Evolutionary conservation across 2,113 vertebrate species (phyloP), one percentile per base, ranked within the genome.

Genomic region (Colinus virginianus): DNA sequence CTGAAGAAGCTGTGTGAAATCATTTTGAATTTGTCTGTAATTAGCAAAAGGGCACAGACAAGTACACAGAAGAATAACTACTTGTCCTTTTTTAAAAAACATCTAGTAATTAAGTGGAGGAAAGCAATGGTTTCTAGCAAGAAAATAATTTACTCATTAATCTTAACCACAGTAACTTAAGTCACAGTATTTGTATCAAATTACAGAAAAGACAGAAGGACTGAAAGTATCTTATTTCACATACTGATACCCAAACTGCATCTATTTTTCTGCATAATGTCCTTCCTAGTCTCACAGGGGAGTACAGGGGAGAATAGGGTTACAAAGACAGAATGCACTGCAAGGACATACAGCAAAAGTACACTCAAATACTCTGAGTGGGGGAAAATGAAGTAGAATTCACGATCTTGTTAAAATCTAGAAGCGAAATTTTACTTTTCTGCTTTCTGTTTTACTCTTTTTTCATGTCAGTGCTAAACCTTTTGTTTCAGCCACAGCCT

Each of bases 111-210:
- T 93, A 86, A 92, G 66, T 88, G 66, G 40, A 89, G 78, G 87
- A 95, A 96, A 93, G 48, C 9, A 1, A 68, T 74, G 51, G 68
- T 80, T 94, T 87, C 80, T 87, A 85, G 36, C 77, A 68, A 74
- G 81, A 95, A 96, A 97, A 88, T 91, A 94, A 89, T 92, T 90
- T 92, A 78, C 43, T 9, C 78, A 66, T 89, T 96, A 92, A 89
- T 95, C 81, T 93, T 85, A 89, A 75, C 56, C 46, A 68, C 43
- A 87, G 62, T 86, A 93, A 90, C 46, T 21, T 81, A 91, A 91
- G 53, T 83, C 75, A 91, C 48, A 90, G 75, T 25, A 84, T 85
- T 94, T 94, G 66, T 63, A 96, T 93, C 43, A 93, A 84, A 86
- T 66, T 76, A 45, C 53, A 86, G 30, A 90, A 88, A 63, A 59